Percentiles rank a stretch among this genome's conserved stretches.
Evolutionary conservation across 37 sponge, comb jelly and placozoan species (phyloP).

Genomic region (Cladorhizidae sp.): DNA sequence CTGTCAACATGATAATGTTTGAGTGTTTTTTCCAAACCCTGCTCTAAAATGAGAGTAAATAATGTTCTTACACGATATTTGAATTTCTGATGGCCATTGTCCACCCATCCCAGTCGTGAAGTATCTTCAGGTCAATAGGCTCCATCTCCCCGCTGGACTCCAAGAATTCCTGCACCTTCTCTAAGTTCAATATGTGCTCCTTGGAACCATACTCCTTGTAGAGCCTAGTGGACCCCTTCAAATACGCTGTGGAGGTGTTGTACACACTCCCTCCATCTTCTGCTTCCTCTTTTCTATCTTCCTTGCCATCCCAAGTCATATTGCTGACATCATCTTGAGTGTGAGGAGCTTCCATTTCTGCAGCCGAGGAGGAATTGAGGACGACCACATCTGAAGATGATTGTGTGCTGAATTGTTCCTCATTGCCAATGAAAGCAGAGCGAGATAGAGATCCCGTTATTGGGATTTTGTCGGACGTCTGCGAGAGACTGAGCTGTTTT

Average conservation of each 20-base stretch:
- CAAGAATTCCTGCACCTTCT: slow-evolving; percentile 51
- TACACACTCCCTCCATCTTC: neutral
- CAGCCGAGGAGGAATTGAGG: neutral
- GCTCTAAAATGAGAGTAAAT: neutral
- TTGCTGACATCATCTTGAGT: neutral
- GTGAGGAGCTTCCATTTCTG: neutral
- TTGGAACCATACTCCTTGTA: slow-evolving; percentile 66
- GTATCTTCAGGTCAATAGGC: slow-evolving; percentile 54
- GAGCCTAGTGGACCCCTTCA: slow-evolving; percentile 29
- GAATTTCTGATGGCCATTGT: slow-evolving; percentile 58
- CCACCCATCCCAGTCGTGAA: slow-evolving; percentile 86
- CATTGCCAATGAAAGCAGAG: slow-evolving; percentile 18
- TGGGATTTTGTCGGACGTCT: slow-evolving; percentile 12
- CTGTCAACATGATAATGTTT: too few species aligned
- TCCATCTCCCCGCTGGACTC: slow-evolving; percentile 51
- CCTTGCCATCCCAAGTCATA: neutral
- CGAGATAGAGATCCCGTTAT: slow-evolving; percentile 33
- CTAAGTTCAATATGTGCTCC: slow-evolving; percentile 54
- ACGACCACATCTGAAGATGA: slow-evolving; percentile 12
- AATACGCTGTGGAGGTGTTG: neutral
- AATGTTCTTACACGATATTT: slow-evolving; percentile 77
- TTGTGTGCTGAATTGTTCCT: slow-evolving; percentile 36
- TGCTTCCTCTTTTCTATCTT: neutral
- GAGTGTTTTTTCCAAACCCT: neutral
- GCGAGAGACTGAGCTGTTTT: slow-evolving; percentile 1